Base-by-base conservation (phyloP, 2,797 vertebrate species). In the Syngnathus rostellatus region DNA sequence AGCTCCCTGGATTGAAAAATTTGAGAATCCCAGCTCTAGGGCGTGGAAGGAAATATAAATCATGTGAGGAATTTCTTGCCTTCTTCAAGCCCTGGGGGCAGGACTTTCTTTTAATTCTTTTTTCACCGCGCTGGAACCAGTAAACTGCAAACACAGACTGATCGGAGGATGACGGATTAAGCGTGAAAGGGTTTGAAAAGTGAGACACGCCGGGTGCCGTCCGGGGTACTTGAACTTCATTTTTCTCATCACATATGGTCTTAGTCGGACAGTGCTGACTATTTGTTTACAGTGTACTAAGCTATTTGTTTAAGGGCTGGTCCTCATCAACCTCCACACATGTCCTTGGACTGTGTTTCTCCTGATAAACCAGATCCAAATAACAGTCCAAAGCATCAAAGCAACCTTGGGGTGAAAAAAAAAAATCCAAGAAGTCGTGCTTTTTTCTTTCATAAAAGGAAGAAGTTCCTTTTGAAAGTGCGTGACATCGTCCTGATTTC, bases 31-130 rank as follows among this genome's bases (percentile, higher is more conserved):
- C 2, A 37, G 31, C 55, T 38, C n/a, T 65, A 62, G 75, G 71
- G 76, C 31, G 81, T 73, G 75, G 72, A 74, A 7, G 63, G 17
- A 63, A 59, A 68, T 59, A 31, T 54, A 55, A 78, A 71, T 69
- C 69, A 66, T 17, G 66, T 9, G 2, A 80, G 78, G 82, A 85
- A 85, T 83, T 63, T 81, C 55, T 69, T 53, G 73, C 76, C 65
- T 73, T 74, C 68, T 76, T 65, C 17, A n/a, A 68, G 76, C 84
- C 54, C 55, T 63, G 2, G 39, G 79, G 85, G 55, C 66, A 78
- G 2, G 23, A 58, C 77, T 83, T 79, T 80, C 81, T 11, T 61
- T 37, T 37, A 4, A 16, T 7, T 16, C 2, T 16, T 31, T 17
- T 14, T 3, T 14, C 23, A 23, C 14, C 16, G 14, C 6, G 6